A percentile compares a stretch with the other conserved stretches of the same genome.
phyloP scores from a whole-genome alignment of 2,888 invertebrate species.

The Rapana venosa region DNA sequence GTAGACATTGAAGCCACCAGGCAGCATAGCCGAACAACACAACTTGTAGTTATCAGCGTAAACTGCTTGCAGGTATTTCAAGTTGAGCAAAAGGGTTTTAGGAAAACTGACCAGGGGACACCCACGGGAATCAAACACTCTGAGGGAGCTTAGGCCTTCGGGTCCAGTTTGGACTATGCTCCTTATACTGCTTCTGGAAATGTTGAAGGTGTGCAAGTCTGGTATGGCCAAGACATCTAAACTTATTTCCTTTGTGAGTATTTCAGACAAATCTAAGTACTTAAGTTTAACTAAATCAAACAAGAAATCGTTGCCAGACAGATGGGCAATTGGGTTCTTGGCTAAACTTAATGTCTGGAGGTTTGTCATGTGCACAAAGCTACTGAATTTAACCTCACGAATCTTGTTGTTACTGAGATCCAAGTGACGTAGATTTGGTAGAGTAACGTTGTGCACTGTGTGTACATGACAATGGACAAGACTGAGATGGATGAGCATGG shows the following conservation, averaged over 20 bases:
- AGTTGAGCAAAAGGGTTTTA: not conserved
- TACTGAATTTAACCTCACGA: not conserved
- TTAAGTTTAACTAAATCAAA: too few relatives aligned
- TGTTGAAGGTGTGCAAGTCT: not conserved
- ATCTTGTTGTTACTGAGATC: slow-evolving; percentile 11
- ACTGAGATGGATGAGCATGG: not conserved
- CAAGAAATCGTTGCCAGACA: not conserved
- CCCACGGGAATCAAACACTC: not conserved
- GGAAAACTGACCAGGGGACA: not conserved
- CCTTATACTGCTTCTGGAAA: not conserved
- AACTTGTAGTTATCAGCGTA: not conserved
- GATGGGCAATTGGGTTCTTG: not conserved
- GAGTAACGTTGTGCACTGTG: not conserved
- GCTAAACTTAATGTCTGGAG: not conserved
- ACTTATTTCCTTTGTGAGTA: too few relatives aligned
- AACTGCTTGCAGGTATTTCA: not conserved
- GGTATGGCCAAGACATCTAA: too few relatives aligned
- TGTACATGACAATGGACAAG: not conserved
- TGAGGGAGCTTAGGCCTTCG: not conserved
- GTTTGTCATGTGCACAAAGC: not conserved
- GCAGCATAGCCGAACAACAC: not conserved
- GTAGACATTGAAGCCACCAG: not conserved
- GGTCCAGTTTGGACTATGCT: not conserved
- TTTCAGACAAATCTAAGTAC: too few relatives aligned
- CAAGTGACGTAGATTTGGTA: not conserved